Evolutionary conservation across 2,797 vertebrate species (phyloP).

Genomic region (Gobionotothen gibberifrons): DNA sequence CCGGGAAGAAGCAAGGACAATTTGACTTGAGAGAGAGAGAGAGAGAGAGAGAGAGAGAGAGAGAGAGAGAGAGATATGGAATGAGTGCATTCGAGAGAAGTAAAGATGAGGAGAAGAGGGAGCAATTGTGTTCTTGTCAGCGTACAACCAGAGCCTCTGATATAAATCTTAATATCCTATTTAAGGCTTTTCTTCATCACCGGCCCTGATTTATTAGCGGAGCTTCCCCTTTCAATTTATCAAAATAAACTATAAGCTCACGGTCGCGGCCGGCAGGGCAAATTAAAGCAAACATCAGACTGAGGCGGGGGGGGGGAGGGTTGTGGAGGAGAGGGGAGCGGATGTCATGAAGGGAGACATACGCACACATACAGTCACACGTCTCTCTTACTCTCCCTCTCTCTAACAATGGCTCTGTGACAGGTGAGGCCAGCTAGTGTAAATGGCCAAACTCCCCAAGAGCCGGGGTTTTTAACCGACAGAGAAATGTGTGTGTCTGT

Average conservation of each 20-base stretch:
- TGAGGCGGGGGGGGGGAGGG: background rate
- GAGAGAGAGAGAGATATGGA: background rate
- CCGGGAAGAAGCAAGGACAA: slow-evolving; percentile 58
- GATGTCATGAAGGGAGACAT: slow-evolving; percentile 8
- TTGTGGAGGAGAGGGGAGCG: background rate
- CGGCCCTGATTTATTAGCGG: slow-evolving; percentile 78
- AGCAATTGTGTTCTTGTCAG: slow-evolving; percentile 80
- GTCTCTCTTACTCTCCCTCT: slow-evolving; percentile 32
- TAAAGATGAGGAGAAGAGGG: slow-evolving; percentile 46
- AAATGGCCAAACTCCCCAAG: slow-evolving; percentile 36
- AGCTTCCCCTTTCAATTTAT: slow-evolving; percentile 77
- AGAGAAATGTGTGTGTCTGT: background rate
- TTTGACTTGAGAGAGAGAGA: slow-evolving; percentile 61
- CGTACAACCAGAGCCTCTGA: slow-evolving; percentile 67
- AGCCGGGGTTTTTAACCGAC: slow-evolving; percentile 24
- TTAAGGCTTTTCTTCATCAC: slow-evolving; percentile 84
- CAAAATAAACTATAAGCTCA: slow-evolving; percentile 78
- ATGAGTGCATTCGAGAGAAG: slow-evolving; percentile 41
- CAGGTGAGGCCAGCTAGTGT: slow-evolving; percentile 47
- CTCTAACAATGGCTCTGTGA: slow-evolving; percentile 39
- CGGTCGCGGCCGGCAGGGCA: slow-evolving; percentile 45
- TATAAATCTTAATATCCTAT: slow-evolving; percentile 86
- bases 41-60: slow-evolving; percentile 29
- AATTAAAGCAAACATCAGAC: slow-evolving; percentile 76
- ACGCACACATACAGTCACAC: slow-evolving; percentile 6